Percentiles rank a stretch among this genome's conserved stretches.
phyloP scores from a whole-genome alignment of 2,888 invertebrate species.

The Arctia plantaginis region DNA sequence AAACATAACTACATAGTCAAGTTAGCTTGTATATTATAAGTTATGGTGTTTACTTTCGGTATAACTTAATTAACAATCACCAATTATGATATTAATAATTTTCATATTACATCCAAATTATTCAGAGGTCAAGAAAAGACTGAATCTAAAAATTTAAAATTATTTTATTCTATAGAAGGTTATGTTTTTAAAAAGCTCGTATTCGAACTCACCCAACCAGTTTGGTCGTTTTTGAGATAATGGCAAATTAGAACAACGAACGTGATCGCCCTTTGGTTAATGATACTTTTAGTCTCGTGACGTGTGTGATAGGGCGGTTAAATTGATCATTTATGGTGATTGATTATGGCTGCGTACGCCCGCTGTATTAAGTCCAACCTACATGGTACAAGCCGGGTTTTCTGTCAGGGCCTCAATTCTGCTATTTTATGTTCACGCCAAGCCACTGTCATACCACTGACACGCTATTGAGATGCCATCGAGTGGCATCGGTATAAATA shows the following conservation, averaged over 20 bases:
- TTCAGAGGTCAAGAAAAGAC: neutral
- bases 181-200: neutral
- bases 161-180: neutral
- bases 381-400: neutral
- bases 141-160: neutral
- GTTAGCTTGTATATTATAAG: no score
- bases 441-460: no score
- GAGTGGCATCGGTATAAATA: no score
- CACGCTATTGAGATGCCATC: no score
- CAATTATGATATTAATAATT: no score
- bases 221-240: slow-evolving; percentile 16
- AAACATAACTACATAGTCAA: no score
- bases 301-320: slow-evolving; percentile 7
- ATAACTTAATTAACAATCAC: neutral
- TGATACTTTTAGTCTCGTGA: slow-evolving; percentile 14
- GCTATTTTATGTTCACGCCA: no score
- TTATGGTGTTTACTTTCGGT: no score
- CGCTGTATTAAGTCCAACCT: slow-evolving; percentile 1
- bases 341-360: slow-evolving; percentile 10
- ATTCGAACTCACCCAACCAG: slow-evolving; percentile 10
- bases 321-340: slow-evolving; percentile 16
- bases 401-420: no score
- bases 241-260: slow-evolving; percentile 25
- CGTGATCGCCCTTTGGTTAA: slow-evolving; percentile 20
- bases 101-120: neutral